Conservation (phyloP, 64 coral and sea anemone species). For the Montipora sp. region DNA sequence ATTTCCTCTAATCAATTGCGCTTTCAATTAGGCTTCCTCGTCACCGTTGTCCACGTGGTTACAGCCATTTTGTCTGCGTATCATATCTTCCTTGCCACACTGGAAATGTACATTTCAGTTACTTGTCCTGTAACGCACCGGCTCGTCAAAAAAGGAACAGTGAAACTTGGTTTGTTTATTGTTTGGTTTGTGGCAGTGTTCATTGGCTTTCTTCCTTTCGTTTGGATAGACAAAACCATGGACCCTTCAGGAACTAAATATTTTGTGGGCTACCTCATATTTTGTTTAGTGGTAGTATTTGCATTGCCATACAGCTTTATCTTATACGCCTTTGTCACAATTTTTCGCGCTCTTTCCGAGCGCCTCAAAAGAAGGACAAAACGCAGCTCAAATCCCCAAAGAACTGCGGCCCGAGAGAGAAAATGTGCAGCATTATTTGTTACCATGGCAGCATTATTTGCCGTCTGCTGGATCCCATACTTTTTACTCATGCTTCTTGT, state of each 20-base stretch:
- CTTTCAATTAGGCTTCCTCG: slow-evolving; percentile 10
- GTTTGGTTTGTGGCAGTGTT: neutral
- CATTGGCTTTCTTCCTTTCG: slow-evolving; percentile 34
- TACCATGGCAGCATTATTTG: slow-evolving; percentile 12
- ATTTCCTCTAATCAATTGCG: slow-evolving; percentile 6
- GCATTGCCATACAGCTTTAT: slow-evolving; percentile 25
- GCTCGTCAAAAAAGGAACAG: neutral
- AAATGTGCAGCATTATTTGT: slow-evolving; percentile 18
- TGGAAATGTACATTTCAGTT: slow-evolving; percentile 19
- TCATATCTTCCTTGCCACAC: slow-evolving; percentile 16
- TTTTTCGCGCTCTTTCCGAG: neutral
- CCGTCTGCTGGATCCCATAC: slow-evolving; percentile 29
- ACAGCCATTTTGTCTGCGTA: slow-evolving; percentile 20
- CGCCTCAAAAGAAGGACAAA: neutral
- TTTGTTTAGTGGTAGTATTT: slow-evolving; percentile 11
- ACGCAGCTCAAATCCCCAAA: neutral
- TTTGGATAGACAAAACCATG: neutral
- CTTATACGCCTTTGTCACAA: slow-evolving; percentile 39
- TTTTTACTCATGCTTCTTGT: slow-evolving; percentile 4
- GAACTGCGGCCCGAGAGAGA: neutral
- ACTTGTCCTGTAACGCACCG: slow-evolving; percentile 17
- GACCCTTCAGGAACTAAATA: neutral
- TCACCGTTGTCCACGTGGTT: neutral
- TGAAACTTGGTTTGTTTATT: neutral
- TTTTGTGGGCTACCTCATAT: neutral